A percentile compares a stretch with the other conserved stretches of the same genome.
These are phyloP conservation scores for Peromyscus maniculatus DNA, from an alignment of 2,113 vertebrate species.

Conservation along the genomic window DNA sequence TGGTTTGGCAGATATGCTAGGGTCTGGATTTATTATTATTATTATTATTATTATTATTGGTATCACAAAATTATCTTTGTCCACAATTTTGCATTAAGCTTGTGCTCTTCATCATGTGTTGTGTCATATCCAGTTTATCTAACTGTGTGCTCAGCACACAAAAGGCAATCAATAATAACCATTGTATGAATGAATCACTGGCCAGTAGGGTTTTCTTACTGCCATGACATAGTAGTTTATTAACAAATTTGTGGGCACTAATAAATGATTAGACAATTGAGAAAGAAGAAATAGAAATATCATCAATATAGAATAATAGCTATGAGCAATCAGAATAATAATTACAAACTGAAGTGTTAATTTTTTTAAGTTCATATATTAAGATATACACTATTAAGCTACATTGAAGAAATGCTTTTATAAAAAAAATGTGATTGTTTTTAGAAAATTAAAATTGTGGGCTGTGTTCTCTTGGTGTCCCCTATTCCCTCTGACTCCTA, in stretches of 20 bases:
- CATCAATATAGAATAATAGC: neutral
- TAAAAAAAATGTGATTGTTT: neutral
- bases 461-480: neutral
- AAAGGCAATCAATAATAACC: neutral
- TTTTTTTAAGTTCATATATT: neutral
- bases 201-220: accelerated
- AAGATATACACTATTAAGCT: neutral
- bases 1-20: neutral
- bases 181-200: neutral
- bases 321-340: neutral
- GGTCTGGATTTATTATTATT: neutral
- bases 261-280: neutral
- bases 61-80: neutral
- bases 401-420: neutral
- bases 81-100: neutral
- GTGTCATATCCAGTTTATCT: neutral
- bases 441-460: conserved; percentile 18
- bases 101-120: neutral
- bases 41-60: neutral
- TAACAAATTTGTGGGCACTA: neutral
- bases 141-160: neutral
- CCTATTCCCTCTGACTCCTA: neutral
- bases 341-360: neutral
- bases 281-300: neutral
- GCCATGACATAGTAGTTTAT: neutral